A percentile compares a stretch with the other conserved stretches of the same genome.
Evolutionary conservation across 1,140 invertebrate genomes (phyloP).

Genomic region (Drosophila sp.): DNA sequence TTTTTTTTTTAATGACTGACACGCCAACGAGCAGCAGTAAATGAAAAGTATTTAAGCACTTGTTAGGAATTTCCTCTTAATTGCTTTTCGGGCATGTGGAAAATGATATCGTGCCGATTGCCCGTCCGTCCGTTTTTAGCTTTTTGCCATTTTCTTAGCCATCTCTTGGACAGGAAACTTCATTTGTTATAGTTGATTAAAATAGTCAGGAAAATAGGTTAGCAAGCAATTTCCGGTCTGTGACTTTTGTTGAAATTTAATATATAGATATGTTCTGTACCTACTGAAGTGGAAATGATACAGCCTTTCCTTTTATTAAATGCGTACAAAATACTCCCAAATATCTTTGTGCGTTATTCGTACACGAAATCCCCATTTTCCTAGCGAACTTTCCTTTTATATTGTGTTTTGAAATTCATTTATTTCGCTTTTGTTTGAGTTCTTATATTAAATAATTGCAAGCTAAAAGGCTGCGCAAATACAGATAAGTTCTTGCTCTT

Average conservation of each 20-base stretch:
- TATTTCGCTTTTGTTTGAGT: neutral
- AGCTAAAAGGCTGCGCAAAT: constrained; percentile 46
- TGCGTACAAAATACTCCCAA: neutral
- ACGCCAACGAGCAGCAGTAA: constrained; percentile 17
- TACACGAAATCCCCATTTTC: neutral
- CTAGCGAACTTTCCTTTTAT: neutral
- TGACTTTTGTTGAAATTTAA: neutral
- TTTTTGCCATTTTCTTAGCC: neutral
- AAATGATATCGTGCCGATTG: constrained; percentile 37
- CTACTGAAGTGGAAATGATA: constrained; percentile 1
- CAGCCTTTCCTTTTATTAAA: neutral
- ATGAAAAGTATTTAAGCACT: constrained; percentile 48
- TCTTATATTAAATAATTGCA: constrained; percentile 4
- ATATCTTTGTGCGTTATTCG: neutral
- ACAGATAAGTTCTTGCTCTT: constrained; percentile 34
- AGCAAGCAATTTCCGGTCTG: constrained; percentile 32
- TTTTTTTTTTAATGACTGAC: constrained; percentile 41
- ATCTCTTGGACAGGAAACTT: constrained; percentile 13
- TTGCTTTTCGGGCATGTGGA: constrained; percentile 48
- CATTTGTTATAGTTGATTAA: constrained; percentile 17
- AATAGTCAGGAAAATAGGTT: constrained; percentile 21
- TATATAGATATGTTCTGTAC: no score
- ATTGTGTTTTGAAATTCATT: neutral
- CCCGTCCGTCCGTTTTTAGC: neutral
- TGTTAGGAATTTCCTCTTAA: constrained; percentile 45